These are phyloP conservation scores for Oscheius sp. DNA, from an alignment of 2,888 invertebrate species.

Conservation along the genomic window DNA sequence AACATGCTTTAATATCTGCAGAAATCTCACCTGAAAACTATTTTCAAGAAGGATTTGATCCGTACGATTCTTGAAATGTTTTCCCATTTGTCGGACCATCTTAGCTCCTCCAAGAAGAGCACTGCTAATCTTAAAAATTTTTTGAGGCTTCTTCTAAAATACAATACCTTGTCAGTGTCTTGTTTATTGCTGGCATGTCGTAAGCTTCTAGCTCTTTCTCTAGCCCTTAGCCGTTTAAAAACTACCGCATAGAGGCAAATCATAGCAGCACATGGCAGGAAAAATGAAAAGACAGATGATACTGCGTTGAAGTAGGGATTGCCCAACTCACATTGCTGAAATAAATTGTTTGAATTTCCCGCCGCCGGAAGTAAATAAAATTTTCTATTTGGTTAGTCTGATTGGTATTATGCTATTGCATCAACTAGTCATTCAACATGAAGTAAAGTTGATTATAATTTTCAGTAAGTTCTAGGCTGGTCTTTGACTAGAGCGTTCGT, in stretches of 20 bases:
- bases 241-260: constrained; percentile 83
- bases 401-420: too few species aligned
- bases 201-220: constrained; percentile 65
- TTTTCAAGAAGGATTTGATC: constrained; percentile 68
- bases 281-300: constrained; percentile 96
- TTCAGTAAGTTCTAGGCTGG: too few species aligned
- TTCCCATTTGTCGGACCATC: constrained; percentile 65
- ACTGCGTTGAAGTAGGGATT: constrained; percentile 97
- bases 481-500: too few species aligned
- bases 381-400: too few species aligned
- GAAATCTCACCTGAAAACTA: constrained; percentile 59
- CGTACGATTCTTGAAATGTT: constrained; percentile 62
- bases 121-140: constrained; percentile 61
- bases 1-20: too few species aligned
- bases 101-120: constrained; percentile 67
- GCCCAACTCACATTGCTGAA: constrained; percentile 84
- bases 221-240: constrained; percentile 81
- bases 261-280: constrained; percentile 97
- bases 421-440: too few species aligned
- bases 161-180: constrained; percentile 46
- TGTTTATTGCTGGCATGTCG: constrained; percentile 42
- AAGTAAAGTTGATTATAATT: too few species aligned
- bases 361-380: too few species aligned
- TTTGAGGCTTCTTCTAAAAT: too few species aligned
- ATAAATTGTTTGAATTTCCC: constrained; percentile 21